phyloP scores from a whole-genome alignment of 1,140 invertebrate species.

The Drosophila pandora region DNA sequence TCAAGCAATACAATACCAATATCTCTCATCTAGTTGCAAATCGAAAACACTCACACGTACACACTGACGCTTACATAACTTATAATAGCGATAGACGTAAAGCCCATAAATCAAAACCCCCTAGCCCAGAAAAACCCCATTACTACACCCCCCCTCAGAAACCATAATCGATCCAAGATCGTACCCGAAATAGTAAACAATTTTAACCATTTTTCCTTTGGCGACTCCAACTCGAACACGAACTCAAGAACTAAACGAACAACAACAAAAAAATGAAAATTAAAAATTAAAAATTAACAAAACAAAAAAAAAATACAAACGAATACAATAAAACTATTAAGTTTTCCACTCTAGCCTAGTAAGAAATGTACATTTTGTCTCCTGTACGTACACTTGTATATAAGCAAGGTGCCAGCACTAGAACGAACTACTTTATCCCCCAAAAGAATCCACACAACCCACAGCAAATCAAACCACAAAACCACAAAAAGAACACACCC shows the following conservation, averaged over 20 bases:
- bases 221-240: constrained; percentile 27
- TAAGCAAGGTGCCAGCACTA: constrained; percentile 44
- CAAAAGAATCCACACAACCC: not conserved
- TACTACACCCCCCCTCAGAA: not conserved
- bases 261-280: not conserved
- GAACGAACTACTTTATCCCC: constrained; percentile 16
- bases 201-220: constrained; percentile 19
- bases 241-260: constrained; percentile 8
- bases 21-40: constrained; percentile 49
- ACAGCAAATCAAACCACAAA: constrained; percentile 14
- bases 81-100: constrained; percentile 49
- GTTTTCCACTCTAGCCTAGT: constrained; percentile 45
- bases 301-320: not conserved
- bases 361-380: constrained; percentile 53
- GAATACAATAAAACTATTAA: constrained; percentile 38
- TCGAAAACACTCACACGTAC: constrained; percentile 9
- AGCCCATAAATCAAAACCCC: constrained; percentile 16
- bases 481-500: not conserved
- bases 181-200: constrained; percentile 3
- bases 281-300: not conserved
- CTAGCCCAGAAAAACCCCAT: constrained; percentile 8
- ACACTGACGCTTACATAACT: constrained; percentile 29
- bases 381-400: constrained; percentile 44
- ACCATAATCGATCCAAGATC: constrained; percentile 38
- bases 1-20: constrained; percentile 34